Percentiles rank a stretch among this genome's conserved stretches.
Evolutionary conservation across 2,113 vertebrate genomes (phyloP).

Genomic region (Vidua macroura): DNA sequence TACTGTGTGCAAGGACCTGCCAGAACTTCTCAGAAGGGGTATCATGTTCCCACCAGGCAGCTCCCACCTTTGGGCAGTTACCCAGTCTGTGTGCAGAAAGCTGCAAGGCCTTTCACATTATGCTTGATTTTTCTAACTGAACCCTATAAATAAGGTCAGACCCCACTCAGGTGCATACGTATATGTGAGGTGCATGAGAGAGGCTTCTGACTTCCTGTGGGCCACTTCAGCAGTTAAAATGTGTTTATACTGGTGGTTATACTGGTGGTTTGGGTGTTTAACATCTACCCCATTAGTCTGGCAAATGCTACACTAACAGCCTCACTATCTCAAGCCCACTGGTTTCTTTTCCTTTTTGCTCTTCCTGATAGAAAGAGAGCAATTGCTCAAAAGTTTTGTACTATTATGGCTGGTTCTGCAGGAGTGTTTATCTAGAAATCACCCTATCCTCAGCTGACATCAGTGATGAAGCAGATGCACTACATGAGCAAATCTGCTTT

Average conservation of each 20-base stretch:
- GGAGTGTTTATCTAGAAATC: not conserved
- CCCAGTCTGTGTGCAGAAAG: not conserved
- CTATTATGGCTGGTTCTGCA: not conserved
- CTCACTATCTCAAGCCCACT: not conserved
- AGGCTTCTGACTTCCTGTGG: not conserved
- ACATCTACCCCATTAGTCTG: not conserved
- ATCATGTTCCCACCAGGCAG: not conserved
- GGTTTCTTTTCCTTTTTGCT: not conserved
- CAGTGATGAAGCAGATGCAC: not conserved
- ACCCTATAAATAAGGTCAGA: not conserved
- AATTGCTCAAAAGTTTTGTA: not conserved
- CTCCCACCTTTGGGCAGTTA: not conserved
- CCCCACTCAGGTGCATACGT: not conserved
- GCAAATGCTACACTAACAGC: not conserved
- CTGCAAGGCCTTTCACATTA: not conserved
- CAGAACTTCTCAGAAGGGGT: not conserved
- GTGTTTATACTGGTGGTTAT: not conserved
- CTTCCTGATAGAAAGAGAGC: not conserved
- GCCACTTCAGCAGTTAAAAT: not conserved
- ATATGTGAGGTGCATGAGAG: not conserved
- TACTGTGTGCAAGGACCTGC: rapidly evolving
- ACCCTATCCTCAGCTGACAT: not conserved
- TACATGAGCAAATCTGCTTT: constrained; percentile 6
- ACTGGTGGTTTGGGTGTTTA: not conserved
- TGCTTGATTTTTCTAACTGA: not conserved